Evolutionary conservation across 2,797 vertebrate species (phyloP).

Genomic region (Aphelocoma californica): DNA sequence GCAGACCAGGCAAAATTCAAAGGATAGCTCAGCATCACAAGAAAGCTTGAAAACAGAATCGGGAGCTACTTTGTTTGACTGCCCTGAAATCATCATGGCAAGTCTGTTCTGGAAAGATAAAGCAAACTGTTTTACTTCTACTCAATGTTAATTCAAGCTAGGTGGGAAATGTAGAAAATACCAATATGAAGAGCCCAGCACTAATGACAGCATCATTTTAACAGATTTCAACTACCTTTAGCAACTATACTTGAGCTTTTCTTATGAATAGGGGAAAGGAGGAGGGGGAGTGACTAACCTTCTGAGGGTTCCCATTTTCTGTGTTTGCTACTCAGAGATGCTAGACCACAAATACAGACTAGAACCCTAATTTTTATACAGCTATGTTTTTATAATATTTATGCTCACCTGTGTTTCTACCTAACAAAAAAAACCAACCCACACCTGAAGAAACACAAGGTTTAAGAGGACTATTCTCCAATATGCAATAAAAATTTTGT

Average conservation of each 20-base stretch:
- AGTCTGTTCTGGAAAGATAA: conserved; percentile 28
- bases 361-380: neutral
- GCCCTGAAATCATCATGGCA: neutral
- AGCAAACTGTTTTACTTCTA: neutral
- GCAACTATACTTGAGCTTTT: neutral
- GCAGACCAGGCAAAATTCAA: neutral
- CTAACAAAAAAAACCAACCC: neutral
- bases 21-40: neutral
- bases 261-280: neutral
- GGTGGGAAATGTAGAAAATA: neutral
- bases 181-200: neutral
- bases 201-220: neutral
- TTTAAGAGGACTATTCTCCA: neutral
- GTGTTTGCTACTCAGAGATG: neutral
- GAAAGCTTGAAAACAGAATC: neutral
- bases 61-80: neutral
- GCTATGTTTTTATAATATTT: neutral
- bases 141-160: neutral
- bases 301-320: neutral
- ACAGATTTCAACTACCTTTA: neutral
- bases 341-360: neutral
- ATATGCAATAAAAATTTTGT: neutral
- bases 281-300: neutral
- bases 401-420: neutral
- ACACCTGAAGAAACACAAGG: neutral